A percentile compares a stretch with the other conserved stretches of the same genome.
Conservation (phyloP, 2,888 invertebrate species). For the Pterostichus niger region DNA sequence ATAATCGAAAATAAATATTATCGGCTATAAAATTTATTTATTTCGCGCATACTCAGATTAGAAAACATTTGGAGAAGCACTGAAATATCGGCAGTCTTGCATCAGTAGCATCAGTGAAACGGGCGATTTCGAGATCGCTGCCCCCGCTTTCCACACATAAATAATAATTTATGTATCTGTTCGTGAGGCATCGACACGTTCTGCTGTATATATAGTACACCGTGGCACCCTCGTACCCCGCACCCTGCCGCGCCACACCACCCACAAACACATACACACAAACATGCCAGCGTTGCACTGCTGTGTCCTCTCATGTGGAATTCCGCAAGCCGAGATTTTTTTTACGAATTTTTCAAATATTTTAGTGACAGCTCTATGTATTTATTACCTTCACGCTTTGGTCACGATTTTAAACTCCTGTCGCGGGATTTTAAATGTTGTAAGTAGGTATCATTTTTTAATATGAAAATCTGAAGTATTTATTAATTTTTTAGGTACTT, state of each 20-base stretch:
- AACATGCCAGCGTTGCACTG: constrained; percentile 33
- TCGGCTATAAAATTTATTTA: too few relatives aligned
- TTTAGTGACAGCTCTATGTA: constrained; percentile 37
- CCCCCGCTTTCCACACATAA: constrained; percentile 50
- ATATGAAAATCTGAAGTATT: too few relatives aligned
- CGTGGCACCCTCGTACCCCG: background rate
- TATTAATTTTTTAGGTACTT: too few relatives aligned
- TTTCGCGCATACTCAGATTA: background rate
- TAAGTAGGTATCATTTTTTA: too few relatives aligned
- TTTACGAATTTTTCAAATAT: constrained; percentile 51
- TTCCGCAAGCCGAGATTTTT: constrained; percentile 40
- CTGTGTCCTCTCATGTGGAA: constrained; percentile 38
- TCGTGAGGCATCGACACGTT: constrained; percentile 41
- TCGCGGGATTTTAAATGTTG: too few relatives aligned
- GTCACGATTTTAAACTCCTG: constrained; percentile 9
- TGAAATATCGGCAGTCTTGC: background rate
- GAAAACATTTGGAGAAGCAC: background rate
- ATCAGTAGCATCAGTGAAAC: background rate
- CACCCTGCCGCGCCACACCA: background rate
- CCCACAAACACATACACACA: constrained; percentile 6
- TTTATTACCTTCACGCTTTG: constrained; percentile 39
- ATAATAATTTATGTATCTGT: constrained; percentile 54
- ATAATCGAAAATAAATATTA: too few relatives aligned
- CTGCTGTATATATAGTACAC: constrained; percentile 31
- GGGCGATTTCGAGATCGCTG: constrained; percentile 30